Evolutionary conservation across 2,888 invertebrate species (phyloP).

Genomic region (Hirtodrosophila alboralis): DNA sequence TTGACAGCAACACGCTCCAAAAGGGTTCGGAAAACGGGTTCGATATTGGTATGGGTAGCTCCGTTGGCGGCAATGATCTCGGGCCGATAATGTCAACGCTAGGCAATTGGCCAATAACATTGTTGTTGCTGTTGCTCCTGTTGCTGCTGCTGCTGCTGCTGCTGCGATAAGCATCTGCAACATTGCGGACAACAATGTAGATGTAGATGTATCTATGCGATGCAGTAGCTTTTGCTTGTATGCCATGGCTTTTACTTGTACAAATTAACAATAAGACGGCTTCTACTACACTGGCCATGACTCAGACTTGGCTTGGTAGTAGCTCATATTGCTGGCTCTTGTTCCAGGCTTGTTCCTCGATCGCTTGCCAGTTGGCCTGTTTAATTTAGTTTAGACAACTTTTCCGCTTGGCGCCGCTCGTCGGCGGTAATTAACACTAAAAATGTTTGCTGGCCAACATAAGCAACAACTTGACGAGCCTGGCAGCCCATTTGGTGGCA

Average conservation of each 20-base stretch:
- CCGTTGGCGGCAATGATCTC: conserved; percentile 78
- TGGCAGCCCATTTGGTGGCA: conserved; percentile 40
- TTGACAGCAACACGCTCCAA: conserved; percentile 79
- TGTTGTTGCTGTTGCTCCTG: conserved; percentile 56
- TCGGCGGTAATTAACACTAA: conserved; percentile 59
- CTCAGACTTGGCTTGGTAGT: conserved; percentile 38
- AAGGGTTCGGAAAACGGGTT: conserved; percentile 49
- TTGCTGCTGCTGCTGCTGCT: conserved; percentile 30
- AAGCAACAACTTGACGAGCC: conserved; percentile 35
- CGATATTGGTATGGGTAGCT: conserved; percentile 52
- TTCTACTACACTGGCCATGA: conserved; percentile 54
- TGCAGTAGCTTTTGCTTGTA: conserved; percentile 36
- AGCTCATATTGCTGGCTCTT: conserved; percentile 53
- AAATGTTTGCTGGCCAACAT: conserved; percentile 47
- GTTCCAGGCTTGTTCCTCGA: not conserved
- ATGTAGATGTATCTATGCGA: conserved; percentile 74
- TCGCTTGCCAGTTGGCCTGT: conserved; percentile 13
- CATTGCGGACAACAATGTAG: conserved; percentile 74
- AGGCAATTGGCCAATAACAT: conserved; percentile 81
- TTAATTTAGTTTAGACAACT: conserved; percentile 43
- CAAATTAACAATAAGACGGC: conserved; percentile 73
- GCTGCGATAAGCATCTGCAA: conserved; percentile 68
- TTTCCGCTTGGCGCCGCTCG: conserved; percentile 63
- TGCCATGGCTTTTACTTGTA: conserved; percentile 60
- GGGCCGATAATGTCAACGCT: conserved; percentile 80